Base-by-base conservation (phyloP, 2,888 invertebrate species). In the Brenthis ino region DNA sequence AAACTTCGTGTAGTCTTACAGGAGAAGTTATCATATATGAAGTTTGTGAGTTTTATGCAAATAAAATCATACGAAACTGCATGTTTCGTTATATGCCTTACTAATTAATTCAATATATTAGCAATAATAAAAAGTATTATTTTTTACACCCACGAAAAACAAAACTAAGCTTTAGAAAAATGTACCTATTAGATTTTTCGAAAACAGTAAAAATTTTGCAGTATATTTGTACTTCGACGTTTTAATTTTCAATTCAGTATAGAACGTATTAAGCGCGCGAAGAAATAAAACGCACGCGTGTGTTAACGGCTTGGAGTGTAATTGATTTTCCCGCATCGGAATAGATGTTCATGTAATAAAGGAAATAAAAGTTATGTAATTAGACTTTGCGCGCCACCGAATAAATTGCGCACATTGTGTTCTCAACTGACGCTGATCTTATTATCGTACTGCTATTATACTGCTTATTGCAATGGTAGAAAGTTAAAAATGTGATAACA, bases 201-300 rank as follows among this genome's bases (percentile, higher is more conserved):
- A 1, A 43, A 43, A 33, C 11, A 37, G n/a, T 14, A 6, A 37
- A 37, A n/a, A 33, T 56, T 37, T 56, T 28, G 2, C 37, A 11
- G n/a, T n/a, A 3, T 13, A 2, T 33, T 33, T 56, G 14, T 3
- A 47, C 53, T 58, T 61, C 69, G 65, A 65, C 48, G 67, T 16
- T 69, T 71, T 58, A 66, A 70, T 73, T 72, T 70, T 64, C 68
- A 58, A 57, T 56, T 53, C 64, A 61, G 65, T 72, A 60, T 43
- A 63, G 64, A 56, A 57, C 54, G 56, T 68, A 71, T 66, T 64
- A 57, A 69, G 70, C 67, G 65, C 58, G 48, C 28, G 16, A 69
- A 58, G 71, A 65, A 73, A 69, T 58, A 67, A 72, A 72, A 71
- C 57, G 57, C 65, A 64, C 56, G 57, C 65, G 69, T 58, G 70